These are phyloP conservation scores for Agrilus planipennis DNA, from an alignment of 1,140 invertebrate species.

Conservation along the genomic window DNA sequence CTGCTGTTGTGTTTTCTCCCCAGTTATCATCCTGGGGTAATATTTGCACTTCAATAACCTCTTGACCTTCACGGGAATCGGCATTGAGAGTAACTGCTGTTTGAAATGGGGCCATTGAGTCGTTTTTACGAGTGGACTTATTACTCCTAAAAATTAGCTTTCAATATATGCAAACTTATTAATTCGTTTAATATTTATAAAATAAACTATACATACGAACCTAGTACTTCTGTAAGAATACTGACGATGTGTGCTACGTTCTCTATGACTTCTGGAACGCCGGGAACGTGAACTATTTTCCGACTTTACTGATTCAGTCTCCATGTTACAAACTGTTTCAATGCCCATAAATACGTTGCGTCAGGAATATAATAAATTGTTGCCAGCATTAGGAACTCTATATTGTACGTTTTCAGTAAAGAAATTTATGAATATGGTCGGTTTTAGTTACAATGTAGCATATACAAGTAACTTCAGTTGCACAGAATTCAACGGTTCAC, in stretches of 20 bases:
- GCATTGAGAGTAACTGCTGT: constrained; percentile 49
- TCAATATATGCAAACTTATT: no score
- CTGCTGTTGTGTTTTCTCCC: constrained; percentile 94
- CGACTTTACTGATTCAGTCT: constrained; percentile 50
- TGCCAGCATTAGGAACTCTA: no score
- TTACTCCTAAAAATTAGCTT: constrained; percentile 29
- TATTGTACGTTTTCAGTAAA: no score
- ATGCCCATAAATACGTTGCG: constrained; percentile 25
- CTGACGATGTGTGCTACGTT: constrained; percentile 37
- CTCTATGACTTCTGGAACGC: constrained; percentile 40
- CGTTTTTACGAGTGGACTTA: constrained; percentile 32
- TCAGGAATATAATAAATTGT: no score
- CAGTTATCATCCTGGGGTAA: constrained; percentile 94
- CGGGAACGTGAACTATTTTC: constrained; percentile 47
- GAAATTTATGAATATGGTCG: no score
- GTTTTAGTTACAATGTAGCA: no score
- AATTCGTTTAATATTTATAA: no score
- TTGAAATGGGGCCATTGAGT: constrained; percentile 53
- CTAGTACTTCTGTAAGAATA: constrained; percentile 47
- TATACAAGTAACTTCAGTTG: no score
- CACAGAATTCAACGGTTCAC: no score
- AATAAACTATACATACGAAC: constrained; percentile 27
- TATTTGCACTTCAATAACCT: constrained; percentile 75
- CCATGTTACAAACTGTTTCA: constrained; percentile 38
- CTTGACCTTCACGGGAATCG: constrained; percentile 50